Percentiles rank a stretch among this genome's conserved stretches.
phyloP scores from a whole-genome alignment of 1,140 invertebrate species.

The Tachypleus tridentatus region DNA sequence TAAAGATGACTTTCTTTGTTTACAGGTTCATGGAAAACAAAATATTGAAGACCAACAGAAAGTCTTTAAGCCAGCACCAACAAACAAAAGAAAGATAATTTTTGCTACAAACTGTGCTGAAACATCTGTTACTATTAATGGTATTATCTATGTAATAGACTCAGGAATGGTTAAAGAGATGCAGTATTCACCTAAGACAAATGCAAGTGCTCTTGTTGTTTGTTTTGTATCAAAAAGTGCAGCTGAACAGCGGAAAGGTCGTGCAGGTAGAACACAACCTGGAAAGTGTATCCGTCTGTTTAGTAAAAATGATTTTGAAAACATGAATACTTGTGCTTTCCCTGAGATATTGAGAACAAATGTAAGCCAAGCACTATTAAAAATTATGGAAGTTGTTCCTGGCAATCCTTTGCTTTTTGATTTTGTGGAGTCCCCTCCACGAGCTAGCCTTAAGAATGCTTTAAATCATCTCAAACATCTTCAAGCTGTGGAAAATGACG shows the following conservation, averaged over 20 bases:
- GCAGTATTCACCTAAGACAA: conserved; percentile 80
- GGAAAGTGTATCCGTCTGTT: conserved; percentile 72
- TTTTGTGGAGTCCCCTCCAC: conserved; percentile 55
- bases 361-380: conserved; percentile 68
- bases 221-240: conserved; percentile 80
- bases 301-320: conserved; percentile 68
- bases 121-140: conserved; percentile 97
- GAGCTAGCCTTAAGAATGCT: conserved; percentile 64
- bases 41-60: conserved; percentile 43
- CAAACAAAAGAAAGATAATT: conserved; percentile 78
- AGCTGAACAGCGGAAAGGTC: conserved; percentile 89
- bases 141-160: conserved; percentile 91
- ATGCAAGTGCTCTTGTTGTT: conserved; percentile 70
- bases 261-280: conserved; percentile 58
- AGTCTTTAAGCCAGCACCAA: conserved; percentile 37
- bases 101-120: conserved; percentile 97
- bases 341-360: conserved; percentile 90
- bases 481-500: conserved; percentile 60
- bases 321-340: conserved; percentile 55
- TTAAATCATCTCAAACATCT: conserved; percentile 81
- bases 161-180: conserved; percentile 97
- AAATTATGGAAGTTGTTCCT: conserved; percentile 89
- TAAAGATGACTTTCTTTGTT: conserved; percentile 25
- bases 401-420: conserved; percentile 55
- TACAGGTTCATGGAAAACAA: conserved; percentile 42